These are phyloP conservation scores for Parauchenoglanis punctatus DNA, from an alignment of 2,797 vertebrate species.

Conservation along the genomic window DNA sequence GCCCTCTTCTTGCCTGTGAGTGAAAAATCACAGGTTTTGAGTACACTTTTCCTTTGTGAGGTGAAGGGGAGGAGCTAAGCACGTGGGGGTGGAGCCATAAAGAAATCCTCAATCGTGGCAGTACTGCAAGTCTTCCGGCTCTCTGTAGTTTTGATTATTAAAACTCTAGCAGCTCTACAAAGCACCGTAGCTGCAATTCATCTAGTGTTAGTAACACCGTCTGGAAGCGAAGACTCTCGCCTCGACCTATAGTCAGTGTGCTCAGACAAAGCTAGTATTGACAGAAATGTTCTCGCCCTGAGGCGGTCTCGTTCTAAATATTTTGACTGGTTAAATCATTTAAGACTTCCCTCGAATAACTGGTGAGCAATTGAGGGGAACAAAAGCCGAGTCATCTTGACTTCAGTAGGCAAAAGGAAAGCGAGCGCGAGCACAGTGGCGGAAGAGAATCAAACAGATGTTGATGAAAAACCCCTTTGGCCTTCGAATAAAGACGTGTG, in stretches of 20 bases:
- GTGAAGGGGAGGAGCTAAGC: neutral
- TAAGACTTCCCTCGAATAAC: constrained; percentile 49
- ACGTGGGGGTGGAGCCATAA: neutral
- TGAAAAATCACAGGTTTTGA: neutral
- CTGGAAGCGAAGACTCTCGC: neutral
- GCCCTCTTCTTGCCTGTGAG: neutral
- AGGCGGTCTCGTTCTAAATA: constrained; percentile 56
- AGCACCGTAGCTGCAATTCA: neutral
- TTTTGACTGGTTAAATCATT: constrained; percentile 61
- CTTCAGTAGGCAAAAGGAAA: neutral
- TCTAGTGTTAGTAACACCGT: constrained; percentile 12
- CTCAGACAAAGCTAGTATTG: constrained; percentile 55
- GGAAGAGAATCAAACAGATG: constrained; percentile 29
- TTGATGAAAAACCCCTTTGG: constrained; percentile 25
- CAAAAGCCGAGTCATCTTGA: constrained; percentile 47
- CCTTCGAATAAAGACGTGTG: constrained; percentile 29
- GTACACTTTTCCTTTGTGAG: neutral
- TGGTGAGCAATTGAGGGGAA: constrained; percentile 44
- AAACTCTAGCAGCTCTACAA: neutral
- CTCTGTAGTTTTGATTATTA: neutral
- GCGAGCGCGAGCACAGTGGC: neutral
- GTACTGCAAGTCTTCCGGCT: neutral
- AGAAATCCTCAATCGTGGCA: neutral
- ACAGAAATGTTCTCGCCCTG: constrained; percentile 52
- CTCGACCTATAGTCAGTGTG: constrained; percentile 30